Evolutionary conservation across 1,140 invertebrate species (phyloP), one percentile per base, ranked within the genome.

Genomic region (Anoplophora glabripennis): DNA sequence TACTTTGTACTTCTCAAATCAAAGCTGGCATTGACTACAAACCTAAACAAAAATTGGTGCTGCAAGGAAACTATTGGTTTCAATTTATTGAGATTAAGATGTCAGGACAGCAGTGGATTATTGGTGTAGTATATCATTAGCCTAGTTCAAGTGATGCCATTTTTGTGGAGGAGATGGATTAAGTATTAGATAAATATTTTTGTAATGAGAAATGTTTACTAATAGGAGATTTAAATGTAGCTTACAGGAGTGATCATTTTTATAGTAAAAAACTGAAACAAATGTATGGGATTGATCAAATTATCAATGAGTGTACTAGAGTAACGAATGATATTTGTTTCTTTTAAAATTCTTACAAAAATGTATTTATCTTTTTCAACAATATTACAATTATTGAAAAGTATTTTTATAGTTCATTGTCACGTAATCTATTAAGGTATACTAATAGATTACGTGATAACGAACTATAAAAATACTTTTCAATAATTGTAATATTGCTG

Each of bases 21-120:
- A 14, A 18, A 46, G 44, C 21, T 17, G 14, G 14, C 14, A 46
- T 46, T 17, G n/a, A 46, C 21, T 40, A 40, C 14, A 40, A 15
- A 40, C 11, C 14, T 7, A 40, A 12, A n/a, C 2, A 40, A 40
- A n/a, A 14, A 7, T 17, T 17, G 21, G 11, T 46, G 14, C 2
- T 46, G 14, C 7, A 28, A 9, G 44, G 44, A 2, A 46, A 46
- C 44, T 46, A 17, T 46, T 46, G 44, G 44, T 17, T 46, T 17
- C 44, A 21, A 18, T 46, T 46, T 46, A 46, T 46, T 8, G 21
- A 18, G 8, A 15, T 46, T 17, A 46, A 46, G 11, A 46, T 46
- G 2, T 17, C 8, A 18, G 8, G 7, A 7, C 44, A 46, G 21
- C 14, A 46, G 18, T 46, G 44, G 44, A 14, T 17, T 18, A 46